phyloP scores from a whole-genome alignment of 1,140 invertebrate species.

The Drosophila orena region DNA sequence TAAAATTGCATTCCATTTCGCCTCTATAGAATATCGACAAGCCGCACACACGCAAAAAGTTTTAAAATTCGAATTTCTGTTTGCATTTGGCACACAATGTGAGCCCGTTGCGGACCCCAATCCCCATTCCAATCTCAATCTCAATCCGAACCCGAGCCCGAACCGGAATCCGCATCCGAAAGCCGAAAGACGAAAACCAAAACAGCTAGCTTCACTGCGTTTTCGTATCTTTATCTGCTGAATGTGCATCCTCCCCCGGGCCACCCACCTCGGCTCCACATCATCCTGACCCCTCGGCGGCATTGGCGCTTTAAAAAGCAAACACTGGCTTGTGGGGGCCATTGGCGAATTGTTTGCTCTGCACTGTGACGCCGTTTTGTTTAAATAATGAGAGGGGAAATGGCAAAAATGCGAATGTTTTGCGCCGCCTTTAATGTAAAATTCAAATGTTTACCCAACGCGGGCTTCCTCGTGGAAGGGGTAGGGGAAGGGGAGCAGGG shows the following conservation, averaged over 20 bases:
- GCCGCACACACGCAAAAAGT: conserved; percentile 55
- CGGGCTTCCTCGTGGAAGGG: conserved; percentile 57
- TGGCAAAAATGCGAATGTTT: conserved; percentile 69
- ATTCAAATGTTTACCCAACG: conserved; percentile 81
- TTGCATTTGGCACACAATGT: conserved; percentile 77
- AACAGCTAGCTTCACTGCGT: conserved; percentile 70
- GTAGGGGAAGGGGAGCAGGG: neutral
- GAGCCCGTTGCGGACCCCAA: conserved; percentile 61
- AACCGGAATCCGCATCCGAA: conserved; percentile 14
- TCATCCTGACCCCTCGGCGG: conserved; percentile 20
- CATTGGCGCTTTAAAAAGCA: conserved; percentile 79
- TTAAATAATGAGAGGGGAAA: conserved; percentile 67
- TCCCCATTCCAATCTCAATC: neutral
- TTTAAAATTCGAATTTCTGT: conserved; percentile 76
- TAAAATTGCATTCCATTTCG: conserved; percentile 32
- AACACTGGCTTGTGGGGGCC: conserved; percentile 44
- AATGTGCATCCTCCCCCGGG: conserved; percentile 25
- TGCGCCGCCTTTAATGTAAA: conserved; percentile 80
- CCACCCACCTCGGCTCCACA: neutral
- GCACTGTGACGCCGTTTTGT: conserved; percentile 79
- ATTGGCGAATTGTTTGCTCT: conserved; percentile 66
- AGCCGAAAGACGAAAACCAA: conserved; percentile 41
- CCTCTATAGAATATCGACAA: conserved; percentile 42
- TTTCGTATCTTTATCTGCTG: conserved; percentile 73
- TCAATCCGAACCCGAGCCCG: conserved; percentile 9